Percentiles rank a stretch among this genome's conserved stretches.
These are phyloP conservation scores for Diplazon laetatorius DNA, from an alignment of 2,888 invertebrate species.

Conservation along the genomic window DNA sequence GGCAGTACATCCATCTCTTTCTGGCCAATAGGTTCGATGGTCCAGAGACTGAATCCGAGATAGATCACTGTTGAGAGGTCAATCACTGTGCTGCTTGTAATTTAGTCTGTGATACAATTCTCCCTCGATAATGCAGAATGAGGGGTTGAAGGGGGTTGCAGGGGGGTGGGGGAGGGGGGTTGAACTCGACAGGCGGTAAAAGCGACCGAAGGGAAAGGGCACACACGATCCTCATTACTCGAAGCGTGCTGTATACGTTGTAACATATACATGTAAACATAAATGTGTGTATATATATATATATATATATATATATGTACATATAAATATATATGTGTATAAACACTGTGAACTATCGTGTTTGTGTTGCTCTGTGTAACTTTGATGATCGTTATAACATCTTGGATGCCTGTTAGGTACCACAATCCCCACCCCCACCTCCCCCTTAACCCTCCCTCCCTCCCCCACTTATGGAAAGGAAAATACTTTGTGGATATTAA, in stretches of 20 bases:
- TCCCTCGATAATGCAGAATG: conserved; percentile 32
- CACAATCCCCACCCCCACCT: conserved; percentile 12
- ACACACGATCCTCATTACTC: conserved; percentile 81
- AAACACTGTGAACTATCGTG: conserved; percentile 46
- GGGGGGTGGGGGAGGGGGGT: too few species aligned
- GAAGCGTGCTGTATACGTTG: conserved; percentile 49
- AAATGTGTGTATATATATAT: conserved; percentile 35
- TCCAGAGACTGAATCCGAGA: not conserved
- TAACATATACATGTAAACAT: conserved; percentile 44
- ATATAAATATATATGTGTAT: too few species aligned
- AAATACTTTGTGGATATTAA: conserved; percentile 47
- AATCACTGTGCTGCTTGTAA: conserved; percentile 16
- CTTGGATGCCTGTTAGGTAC: not conserved
- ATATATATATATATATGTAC: conserved; percentile 52
- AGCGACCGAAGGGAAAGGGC: conserved; percentile 66
- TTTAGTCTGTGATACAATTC: conserved; percentile 13
- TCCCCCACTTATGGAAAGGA: too few species aligned
- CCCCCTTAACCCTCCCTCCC: too few species aligned
- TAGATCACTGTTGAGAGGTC: conserved; percentile 7
- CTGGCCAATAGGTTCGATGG: not conserved
- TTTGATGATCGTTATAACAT: conserved; percentile 54
- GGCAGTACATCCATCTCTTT: conserved; percentile 1
- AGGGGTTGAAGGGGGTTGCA: too few species aligned
- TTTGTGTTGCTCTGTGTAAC: conserved; percentile 39
- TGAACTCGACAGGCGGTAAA: conserved; percentile 47